These are phyloP conservation scores for Siniperca knerii DNA, from an alignment of 2,113 vertebrate genomes.

Conservation along the genomic window DNA sequence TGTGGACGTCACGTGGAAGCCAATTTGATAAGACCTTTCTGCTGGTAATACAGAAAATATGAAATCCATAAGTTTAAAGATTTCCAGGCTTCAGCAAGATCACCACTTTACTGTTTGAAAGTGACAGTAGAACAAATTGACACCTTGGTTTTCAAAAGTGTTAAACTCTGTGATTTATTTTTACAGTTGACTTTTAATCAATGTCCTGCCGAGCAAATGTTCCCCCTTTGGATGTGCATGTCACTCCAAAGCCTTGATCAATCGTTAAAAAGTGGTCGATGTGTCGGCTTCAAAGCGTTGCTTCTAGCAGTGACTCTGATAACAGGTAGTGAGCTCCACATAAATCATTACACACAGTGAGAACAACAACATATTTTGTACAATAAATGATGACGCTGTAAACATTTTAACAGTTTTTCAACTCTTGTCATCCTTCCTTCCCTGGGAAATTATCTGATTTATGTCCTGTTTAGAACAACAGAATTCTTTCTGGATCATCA, in stretches of 20 bases:
- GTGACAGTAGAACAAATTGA: not conserved
- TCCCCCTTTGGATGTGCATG: not conserved
- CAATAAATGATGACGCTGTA: constrained; percentile 15
- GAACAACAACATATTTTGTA: not conserved
- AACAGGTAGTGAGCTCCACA: constrained; percentile 9
- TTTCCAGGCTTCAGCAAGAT: not conserved
- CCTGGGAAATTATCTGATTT: constrained; percentile 26
- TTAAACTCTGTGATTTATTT: not conserved
- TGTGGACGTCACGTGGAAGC: not conserved
- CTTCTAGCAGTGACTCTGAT: constrained; percentile 9
- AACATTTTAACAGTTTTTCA: constrained; percentile 36
- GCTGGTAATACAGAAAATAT: not conserved
- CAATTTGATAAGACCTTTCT: not conserved
- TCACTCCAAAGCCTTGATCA: constrained; percentile 2
- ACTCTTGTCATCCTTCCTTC: constrained; percentile 12
- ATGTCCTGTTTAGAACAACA: not conserved
- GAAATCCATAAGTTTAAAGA: not conserved
- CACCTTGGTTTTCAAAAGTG: not conserved
- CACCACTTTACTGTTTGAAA: not conserved
- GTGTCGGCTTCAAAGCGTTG: not conserved
- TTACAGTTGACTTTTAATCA: constrained; percentile 5
- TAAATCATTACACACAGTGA: constrained; percentile 23
- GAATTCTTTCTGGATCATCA: not conserved
- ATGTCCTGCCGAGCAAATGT: not conserved
- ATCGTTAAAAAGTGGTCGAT: not conserved